phyloP scores from a whole-genome alignment of 2,797 vertebrate genomes.

The Anguilla marmorata region DNA sequence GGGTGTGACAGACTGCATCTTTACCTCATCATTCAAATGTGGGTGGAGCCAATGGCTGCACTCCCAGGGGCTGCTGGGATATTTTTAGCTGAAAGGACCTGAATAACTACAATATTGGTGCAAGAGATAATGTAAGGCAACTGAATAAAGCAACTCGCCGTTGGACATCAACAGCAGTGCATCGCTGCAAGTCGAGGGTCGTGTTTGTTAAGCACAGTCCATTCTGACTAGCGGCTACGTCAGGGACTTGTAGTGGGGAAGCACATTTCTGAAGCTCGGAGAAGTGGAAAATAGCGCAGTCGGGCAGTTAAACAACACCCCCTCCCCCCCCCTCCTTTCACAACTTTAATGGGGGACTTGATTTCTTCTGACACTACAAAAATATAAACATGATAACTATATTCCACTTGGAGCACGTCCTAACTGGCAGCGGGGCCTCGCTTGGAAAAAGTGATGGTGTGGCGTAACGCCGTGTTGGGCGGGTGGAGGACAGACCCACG shows the following conservation, averaged over 20 bases:
- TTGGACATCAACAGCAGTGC: slow-evolving; percentile 39
- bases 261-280: slow-evolving; percentile 27
- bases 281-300: slow-evolving; percentile 24
- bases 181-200: slow-evolving; percentile 20
- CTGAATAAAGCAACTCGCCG: slow-evolving; percentile 32
- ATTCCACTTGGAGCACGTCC: slow-evolving; percentile 49
- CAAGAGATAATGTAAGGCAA: slow-evolving; percentile 28
- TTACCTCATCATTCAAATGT: neutral
- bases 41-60: neutral
- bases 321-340: slow-evolving; percentile 26
- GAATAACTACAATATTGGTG: neutral
- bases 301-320: slow-evolving; percentile 22
- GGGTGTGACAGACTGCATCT: neutral
- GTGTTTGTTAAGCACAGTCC: slow-evolving; percentile 34
- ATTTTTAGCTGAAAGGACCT: neutral
- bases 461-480: neutral
- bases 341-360: slow-evolving; percentile 37
- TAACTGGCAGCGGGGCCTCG: slow-evolving; percentile 44
- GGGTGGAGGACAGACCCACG: neutral
- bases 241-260: slow-evolving; percentile 32
- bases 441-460: slow-evolving; percentile 9
- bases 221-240: slow-evolving; percentile 39
- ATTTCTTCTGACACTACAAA: slow-evolving; percentile 47
- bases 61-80: neutral
- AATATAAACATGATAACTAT: slow-evolving; percentile 54